Evolutionary conservation across 2,113 vertebrate genomes (phyloP), one percentile per base, ranked within the genome.

Genomic region (Nicator chloris): DNA sequence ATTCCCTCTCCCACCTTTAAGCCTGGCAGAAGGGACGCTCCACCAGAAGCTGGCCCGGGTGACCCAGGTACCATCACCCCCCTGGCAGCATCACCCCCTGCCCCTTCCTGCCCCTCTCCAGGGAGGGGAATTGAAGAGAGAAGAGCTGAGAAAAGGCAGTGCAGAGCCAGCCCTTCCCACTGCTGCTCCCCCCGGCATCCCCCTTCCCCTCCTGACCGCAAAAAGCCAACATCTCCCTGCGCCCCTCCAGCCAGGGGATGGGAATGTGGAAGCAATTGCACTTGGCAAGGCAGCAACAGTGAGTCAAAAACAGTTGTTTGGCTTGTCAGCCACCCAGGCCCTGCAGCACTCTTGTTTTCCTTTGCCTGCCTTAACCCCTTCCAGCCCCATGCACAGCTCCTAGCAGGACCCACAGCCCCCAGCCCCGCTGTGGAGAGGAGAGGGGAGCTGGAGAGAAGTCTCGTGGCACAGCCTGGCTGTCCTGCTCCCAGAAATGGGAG

Each of bases 221-320:
- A 44, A 86, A 65, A 90, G 92, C 72, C 49, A 75, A 76, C 42
- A 78, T 95, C 89, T 96, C 96, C 86, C 81, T 13, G 40, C 83
- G 30, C 93, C 96, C 93, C 95, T 93, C n/a, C 90, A 63, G 31
- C 97, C 86, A 76, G 86, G 94, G 86, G 96, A 95, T 80, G 70
- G 95, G 97, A 83, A 92, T 95, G 94, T 94, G 96, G 97, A 96
- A 97, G 95, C 94, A 81, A 95, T 93, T 96, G 92, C 93, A 83
- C 91, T 95, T 97, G 97, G 97, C 97, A 92, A 94, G 83, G 81
- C 87, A 54, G 90, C 95, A 88, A 60, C 92, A 91, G 93, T 93
- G 96, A 97, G 96, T 97, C 95, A 95, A 94, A 96, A 97, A 90
- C 97, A 96, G 96, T 97, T 96, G 95, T 97, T 96, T 89, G 95